Evolutionary conservation across 2,888 invertebrate genomes (phyloP).

Genomic region (Cephus runcator): DNA sequence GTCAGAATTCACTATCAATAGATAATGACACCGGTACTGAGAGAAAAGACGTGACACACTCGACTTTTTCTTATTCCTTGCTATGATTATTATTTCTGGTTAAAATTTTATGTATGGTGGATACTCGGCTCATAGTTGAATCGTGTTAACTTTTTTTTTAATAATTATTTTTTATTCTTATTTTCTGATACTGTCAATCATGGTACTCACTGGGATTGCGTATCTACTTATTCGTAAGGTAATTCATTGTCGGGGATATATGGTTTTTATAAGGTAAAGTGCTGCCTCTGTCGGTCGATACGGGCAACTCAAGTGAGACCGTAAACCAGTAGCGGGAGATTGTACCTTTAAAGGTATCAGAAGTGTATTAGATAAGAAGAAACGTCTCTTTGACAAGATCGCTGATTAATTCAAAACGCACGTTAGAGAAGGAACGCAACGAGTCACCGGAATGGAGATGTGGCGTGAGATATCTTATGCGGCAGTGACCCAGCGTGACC

Average conservation of each 20-base stretch:
- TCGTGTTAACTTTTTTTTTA: too few species aligned
- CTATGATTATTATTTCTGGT: not conserved
- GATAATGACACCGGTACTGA: not conserved
- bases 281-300: not conserved
- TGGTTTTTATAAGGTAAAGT: not conserved
- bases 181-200: not conserved
- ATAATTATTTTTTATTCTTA: too few species aligned
- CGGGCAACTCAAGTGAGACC: not conserved
- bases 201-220: not conserved
- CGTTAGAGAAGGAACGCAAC: not conserved
- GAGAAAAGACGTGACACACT: not conserved
- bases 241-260: not conserved
- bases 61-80: not conserved
- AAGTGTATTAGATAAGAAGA: not conserved
- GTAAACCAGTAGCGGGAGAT: not conserved
- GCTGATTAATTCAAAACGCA: not conserved
- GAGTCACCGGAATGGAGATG: constrained; percentile 26
- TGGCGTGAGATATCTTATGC: constrained; percentile 29
- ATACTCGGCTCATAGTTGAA: too few species aligned
- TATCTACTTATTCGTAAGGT: not conserved
- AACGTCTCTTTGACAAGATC: not conserved
- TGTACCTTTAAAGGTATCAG: not conserved
- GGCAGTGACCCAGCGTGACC: constrained; percentile 41
- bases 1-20: not conserved
- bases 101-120: not conserved